Base-by-base conservation (phyloP, 2,797 vertebrate genomes). In the Syngnathus acus region DNA sequence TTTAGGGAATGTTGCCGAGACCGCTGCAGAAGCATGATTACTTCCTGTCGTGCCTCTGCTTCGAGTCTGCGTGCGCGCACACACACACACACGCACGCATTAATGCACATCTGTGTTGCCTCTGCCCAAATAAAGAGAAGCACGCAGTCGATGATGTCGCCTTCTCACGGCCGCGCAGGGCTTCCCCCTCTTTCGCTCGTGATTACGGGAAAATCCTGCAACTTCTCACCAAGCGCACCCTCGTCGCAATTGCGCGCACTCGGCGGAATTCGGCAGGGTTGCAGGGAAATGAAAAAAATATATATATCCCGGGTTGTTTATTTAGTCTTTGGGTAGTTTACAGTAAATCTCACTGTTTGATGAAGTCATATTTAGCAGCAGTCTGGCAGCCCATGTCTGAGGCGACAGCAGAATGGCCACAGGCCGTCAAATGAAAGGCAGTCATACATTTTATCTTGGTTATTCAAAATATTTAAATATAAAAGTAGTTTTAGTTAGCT, bases 41-140 rank as follows among this genome's bases (percentile, higher is more conserved):
- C 86, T 94, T 95, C 91, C 91, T 92, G 79, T 85, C 90, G 89
- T 86, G 78, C 78, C 78, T 84, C 86, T 71, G 72, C 89, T 76
- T 62, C 74, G 75, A 76, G 47, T 45, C 10, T n/a, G 42, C 45
- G 69, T 55, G 55, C 71, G 68, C 68, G 65, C 63, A 38, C 42
- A 48, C 55, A 62, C 65, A 71, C 68, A 55, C 54, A 3, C 3
- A 32, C 55, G 60, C 65, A 71, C 68, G 55, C 54, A 53, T 74
- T 50, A 32, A 32, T 73, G 72, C 73, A 84, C 85, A 86, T 86
- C 84, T 88, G 88, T 68, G 83, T 82, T 81, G 82, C 78, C 78
- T 88, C 84, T 81, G 62, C 1, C 67, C 50, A 68, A 59, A 73
- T 69, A 67, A 77, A 74, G 69, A 84, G 80, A 84, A 85, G 84